Conservation (phyloP, 2,888 invertebrate species). For the Acronicta alni region DNA sequence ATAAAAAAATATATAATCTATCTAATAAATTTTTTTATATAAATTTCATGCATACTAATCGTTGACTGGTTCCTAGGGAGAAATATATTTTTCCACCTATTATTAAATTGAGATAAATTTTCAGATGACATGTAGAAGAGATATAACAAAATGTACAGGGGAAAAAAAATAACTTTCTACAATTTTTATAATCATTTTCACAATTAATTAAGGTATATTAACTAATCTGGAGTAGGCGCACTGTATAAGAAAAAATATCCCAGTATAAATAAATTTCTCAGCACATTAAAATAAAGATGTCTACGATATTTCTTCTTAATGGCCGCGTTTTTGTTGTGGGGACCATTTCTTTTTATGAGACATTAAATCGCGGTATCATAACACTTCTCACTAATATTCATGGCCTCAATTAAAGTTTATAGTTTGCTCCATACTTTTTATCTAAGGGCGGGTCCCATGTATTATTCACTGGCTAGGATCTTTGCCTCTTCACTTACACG, state of each 20-base stretch:
- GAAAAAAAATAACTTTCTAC: not conserved
- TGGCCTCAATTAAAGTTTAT: conserved; percentile 30
- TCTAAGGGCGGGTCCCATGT: conserved; percentile 68
- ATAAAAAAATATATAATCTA: no score
- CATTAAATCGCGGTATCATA: conserved; percentile 33
- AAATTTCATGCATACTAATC: no score
- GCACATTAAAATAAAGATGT: conserved; percentile 46
- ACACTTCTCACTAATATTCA: conserved; percentile 34
- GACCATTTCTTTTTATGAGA: conserved; percentile 39
- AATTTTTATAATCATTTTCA: not conserved
- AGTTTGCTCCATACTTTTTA: conserved; percentile 52
- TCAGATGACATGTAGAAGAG: no score
- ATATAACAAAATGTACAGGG: not conserved
- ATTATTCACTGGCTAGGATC: conserved; percentile 75
- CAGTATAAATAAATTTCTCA: conserved; percentile 29
- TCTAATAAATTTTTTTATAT: no score
- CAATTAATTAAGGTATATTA: not conserved
- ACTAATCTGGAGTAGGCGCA: not conserved
- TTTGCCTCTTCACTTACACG: conserved; percentile 67
- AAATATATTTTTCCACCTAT: no score
- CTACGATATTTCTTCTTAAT: conserved; percentile 42
- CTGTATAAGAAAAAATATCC: conserved; percentile 18
- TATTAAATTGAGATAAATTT: no score
- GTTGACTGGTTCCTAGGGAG: no score
- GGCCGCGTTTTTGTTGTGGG: conserved; percentile 29